Evolutionary conservation across 1,140 invertebrate genomes (phyloP).

Genomic region (Tetragonula clypearis): DNA sequence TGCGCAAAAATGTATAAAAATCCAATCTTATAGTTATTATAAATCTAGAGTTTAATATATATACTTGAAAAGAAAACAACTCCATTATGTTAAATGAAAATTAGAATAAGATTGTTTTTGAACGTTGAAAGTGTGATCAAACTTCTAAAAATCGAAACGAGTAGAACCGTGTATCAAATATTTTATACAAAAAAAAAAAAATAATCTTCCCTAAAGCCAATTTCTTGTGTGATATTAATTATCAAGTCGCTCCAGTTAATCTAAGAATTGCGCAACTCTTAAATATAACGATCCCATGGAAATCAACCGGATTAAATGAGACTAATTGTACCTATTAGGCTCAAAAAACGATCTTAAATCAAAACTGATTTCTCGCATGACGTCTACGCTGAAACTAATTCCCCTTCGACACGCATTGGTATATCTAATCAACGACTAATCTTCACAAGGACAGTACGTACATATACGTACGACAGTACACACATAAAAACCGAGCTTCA

Average conservation of each 20-base stretch:
- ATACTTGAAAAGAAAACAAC: too few relatives aligned
- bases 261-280: background rate
- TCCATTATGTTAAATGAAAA: background rate
- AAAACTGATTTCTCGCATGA: constrained; percentile 36
- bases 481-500: background rate
- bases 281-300: background rate
- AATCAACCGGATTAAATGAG: background rate
- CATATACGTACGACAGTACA: background rate
- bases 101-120: background rate
- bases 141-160: background rate
- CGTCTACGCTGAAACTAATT: constrained; percentile 26
- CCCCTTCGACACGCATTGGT: constrained; percentile 4
- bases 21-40: too few relatives aligned
- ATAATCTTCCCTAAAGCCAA: background rate
- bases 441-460: constrained; percentile 37
- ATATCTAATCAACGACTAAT: constrained; percentile 51
- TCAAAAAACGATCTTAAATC: background rate
- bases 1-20: too few relatives aligned
- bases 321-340: too few relatives aligned
- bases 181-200: background rate
- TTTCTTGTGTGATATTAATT: background rate
- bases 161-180: background rate
- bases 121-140: background rate
- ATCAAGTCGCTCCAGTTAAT: background rate
- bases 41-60: too few relatives aligned